Conservation (phyloP, 1,140 invertebrate species). For the Lepidostoma basale region DNA sequence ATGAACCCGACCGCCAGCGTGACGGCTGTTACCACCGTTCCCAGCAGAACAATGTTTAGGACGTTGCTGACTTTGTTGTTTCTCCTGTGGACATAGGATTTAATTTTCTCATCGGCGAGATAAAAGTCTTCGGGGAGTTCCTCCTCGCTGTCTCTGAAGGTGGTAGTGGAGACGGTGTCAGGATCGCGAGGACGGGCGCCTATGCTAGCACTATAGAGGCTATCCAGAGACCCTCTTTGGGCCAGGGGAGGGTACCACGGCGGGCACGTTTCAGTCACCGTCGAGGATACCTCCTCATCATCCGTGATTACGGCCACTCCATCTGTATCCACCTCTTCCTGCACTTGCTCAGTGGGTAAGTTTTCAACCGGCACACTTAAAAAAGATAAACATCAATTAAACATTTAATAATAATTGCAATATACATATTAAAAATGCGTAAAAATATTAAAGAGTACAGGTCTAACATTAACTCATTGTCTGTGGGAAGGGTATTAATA, state of each 20-base stretch:
- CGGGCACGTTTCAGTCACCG: background rate
- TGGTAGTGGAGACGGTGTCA: constrained; percentile 40
- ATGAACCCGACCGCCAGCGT: constrained; percentile 59
- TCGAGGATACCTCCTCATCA: constrained; percentile 34
- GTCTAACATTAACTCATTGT: no score
- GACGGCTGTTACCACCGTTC: constrained; percentile 57
- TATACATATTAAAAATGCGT: no score
- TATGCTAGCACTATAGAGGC: background rate
- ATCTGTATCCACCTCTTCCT: constrained; percentile 39
- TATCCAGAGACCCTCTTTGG: background rate
- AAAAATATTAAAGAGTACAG: no score
- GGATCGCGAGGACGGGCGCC: background rate
- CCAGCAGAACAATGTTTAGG: constrained; percentile 57
- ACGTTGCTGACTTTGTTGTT: constrained; percentile 58
- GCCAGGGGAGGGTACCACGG: background rate
- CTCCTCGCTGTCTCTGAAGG: constrained; percentile 45
- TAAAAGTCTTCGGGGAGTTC: constrained; percentile 47
- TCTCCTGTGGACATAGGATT: constrained; percentile 58
- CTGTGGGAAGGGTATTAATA: no score
- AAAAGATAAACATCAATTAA: no score
- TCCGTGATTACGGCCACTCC: constrained; percentile 41
- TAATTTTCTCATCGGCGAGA: constrained; percentile 50
- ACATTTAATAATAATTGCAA: no score
- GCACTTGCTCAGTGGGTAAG: background rate
- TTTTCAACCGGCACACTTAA: no score